Conservation (phyloP, 2,113 vertebrate species). For the Elanoides forficatus region DNA sequence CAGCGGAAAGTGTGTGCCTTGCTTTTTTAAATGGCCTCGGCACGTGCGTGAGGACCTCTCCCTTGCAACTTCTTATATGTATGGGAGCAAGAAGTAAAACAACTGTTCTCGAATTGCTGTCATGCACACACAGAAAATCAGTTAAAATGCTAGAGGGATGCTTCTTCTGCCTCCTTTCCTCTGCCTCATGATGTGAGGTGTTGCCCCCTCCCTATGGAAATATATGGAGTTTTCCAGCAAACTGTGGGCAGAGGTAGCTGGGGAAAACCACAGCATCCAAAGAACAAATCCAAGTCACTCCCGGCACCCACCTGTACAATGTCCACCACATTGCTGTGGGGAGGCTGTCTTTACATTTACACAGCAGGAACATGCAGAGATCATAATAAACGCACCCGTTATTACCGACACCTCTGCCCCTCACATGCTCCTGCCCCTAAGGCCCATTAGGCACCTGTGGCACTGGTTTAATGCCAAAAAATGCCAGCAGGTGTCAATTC, state of each 20-base stretch:
- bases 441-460: not conserved
- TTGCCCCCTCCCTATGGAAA: not conserved
- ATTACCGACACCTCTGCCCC: not conserved
- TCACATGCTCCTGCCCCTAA: not conserved
- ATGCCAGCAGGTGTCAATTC: not conserved
- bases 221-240: not conserved
- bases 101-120: not conserved
- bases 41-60: not conserved
- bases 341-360: not conserved
- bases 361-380: not conserved
- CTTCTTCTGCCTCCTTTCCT: not conserved
- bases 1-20: not conserved
- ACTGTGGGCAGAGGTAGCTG: not conserved
- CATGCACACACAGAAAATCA: not conserved
- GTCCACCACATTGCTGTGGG: not conserved
- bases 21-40: not conserved
- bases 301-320: rapidly evolving
- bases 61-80: not conserved
- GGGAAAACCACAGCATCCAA: not conserved
- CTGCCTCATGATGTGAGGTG: not conserved
- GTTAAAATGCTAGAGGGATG: not conserved
- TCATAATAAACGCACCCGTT: not conserved
- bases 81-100: not conserved
- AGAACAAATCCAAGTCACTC: not conserved
- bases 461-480: not conserved